phyloP scores from a whole-genome alignment of 2,113 vertebrate species.

The Indicator indicator region DNA sequence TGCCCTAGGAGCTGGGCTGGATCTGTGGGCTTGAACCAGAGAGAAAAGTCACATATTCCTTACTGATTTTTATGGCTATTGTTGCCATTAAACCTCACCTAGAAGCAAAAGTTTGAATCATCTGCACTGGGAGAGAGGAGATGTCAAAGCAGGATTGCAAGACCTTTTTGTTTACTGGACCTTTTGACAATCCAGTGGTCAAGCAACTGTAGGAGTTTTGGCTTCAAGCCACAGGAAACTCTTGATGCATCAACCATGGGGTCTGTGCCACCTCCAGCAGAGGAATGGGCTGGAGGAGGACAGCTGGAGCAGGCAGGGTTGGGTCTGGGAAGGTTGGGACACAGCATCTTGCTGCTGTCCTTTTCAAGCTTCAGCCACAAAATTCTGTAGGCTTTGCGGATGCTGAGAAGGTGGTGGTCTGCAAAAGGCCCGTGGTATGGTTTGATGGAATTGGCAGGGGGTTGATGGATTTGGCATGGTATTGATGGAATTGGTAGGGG shows the following conservation, averaged over 20 bases:
- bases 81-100: fast-evolving
- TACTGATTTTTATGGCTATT: neutral
- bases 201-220: neutral
- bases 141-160: neutral
- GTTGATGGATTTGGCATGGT: neutral
- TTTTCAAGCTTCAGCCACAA: neutral
- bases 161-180: neutral
- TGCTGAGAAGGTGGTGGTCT: neutral
- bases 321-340: fast-evolving
- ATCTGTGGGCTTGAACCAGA: neutral
- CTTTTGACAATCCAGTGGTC: neutral
- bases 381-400: neutral
- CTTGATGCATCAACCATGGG: neutral
- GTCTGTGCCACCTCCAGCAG: neutral
- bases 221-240: fast-evolving
- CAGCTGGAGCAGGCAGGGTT: neutral
- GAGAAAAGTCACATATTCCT: neutral
- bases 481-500: too few relatives aligned
- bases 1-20: neutral
- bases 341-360: neutral
- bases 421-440: neutral
- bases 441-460: too few relatives aligned
- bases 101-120: neutral
- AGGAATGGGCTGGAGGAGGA: neutral
- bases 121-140: neutral